Evolutionary conservation across 2,113 vertebrate genomes (phyloP).

Genomic region (Coregonus clupeaformis): DNA sequence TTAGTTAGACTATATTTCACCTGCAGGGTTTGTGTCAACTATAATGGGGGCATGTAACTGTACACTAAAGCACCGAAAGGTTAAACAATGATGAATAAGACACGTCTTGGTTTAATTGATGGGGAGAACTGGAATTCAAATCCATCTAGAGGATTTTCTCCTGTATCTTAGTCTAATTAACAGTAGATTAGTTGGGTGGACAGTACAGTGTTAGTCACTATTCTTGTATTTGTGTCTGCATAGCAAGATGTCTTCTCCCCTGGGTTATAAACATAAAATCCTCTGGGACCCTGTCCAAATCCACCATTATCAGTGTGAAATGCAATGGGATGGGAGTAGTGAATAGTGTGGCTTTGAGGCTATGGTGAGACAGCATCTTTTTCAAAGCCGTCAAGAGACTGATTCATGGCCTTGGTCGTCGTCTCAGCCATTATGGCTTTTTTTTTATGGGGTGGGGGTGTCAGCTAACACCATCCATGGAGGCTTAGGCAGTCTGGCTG

Average conservation of each 20-base stretch:
- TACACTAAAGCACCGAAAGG: not conserved
- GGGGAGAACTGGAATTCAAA: not conserved
- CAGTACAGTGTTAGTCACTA: not conserved
- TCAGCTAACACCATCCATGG: slow-evolving; percentile 48
- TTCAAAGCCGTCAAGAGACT: slow-evolving; percentile 26
- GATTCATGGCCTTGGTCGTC: slow-evolving; percentile 45
- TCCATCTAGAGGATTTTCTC: not conserved
- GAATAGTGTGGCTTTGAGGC: slow-evolving; percentile 19
- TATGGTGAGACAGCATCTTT: slow-evolving; percentile 21
- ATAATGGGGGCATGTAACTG: not conserved
- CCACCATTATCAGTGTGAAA: not conserved
- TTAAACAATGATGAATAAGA: not conserved
- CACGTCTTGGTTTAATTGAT: not conserved
- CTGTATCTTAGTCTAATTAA: not conserved
- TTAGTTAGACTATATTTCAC: not conserved
- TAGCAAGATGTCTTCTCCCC: slow-evolving; percentile 1
- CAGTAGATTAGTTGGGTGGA: not conserved
- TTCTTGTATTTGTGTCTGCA: not conserved
- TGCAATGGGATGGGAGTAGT: not conserved
- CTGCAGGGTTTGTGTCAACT: not conserved
- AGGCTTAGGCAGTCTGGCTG: slow-evolving; percentile 49
- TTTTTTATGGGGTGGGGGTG: slow-evolving; percentile 53
- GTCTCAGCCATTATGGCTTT: slow-evolving; percentile 36
- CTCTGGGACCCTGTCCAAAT: too few species aligned
- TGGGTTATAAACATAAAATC: too few species aligned